phyloP scores from a whole-genome alignment of 2,113 vertebrate species.

The Cyphomyrus discorhynchus region DNA sequence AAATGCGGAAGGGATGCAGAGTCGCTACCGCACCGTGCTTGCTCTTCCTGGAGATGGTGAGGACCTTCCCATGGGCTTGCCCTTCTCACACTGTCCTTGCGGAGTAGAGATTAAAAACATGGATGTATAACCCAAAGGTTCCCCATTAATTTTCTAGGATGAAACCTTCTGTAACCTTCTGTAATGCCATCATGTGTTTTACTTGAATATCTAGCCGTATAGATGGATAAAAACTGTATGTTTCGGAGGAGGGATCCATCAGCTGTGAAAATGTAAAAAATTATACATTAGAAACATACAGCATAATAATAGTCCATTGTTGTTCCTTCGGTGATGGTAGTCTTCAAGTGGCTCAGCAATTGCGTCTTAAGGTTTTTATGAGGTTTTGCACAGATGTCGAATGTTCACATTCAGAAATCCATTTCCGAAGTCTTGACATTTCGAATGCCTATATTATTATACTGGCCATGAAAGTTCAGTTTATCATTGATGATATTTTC shows the following conservation, averaged over 20 bases:
- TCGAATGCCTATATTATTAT: neutral
- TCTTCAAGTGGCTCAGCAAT: neutral
- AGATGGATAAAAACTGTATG: neutral
- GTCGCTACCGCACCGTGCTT: constrained; percentile 72
- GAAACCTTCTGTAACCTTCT: neutral
- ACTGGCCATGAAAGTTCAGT: neutral
- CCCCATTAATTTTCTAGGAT: neutral
- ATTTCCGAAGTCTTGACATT: neutral
- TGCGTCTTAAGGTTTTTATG: neutral
- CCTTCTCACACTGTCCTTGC: neutral
- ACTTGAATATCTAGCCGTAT: neutral
- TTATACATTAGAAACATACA: neutral
- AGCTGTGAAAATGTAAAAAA: neutral
- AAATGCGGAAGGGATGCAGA: constrained; percentile 77
- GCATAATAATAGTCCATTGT: neutral
- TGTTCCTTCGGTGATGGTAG: neutral
- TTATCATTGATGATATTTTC: neutral
- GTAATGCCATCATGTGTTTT: neutral
- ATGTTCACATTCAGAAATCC: neutral
- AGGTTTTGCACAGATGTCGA: neutral
- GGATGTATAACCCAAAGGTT: neutral
- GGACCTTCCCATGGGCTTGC: neutral
- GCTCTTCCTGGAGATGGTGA: constrained; percentile 82
- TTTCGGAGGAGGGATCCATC: neutral
- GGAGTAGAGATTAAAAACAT: neutral